phyloP scores from a whole-genome alignment of 1,140 invertebrate species.

The Drosophila kohkoa region DNA sequence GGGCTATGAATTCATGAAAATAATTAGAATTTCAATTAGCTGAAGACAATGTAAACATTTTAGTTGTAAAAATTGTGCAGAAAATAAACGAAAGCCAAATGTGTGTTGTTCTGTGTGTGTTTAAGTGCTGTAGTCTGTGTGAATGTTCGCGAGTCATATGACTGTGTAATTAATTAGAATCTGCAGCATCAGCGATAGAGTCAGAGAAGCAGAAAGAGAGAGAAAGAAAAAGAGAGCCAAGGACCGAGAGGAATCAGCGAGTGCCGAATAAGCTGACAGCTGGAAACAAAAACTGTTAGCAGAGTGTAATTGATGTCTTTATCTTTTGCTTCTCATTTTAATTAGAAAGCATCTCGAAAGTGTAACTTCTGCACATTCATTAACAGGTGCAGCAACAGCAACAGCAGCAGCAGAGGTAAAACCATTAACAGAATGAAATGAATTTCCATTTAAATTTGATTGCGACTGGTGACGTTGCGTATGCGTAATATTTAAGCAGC shows the following conservation, averaged over 20 bases:
- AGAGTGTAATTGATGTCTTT: slow-evolving; percentile 53
- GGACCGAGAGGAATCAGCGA: slow-evolving; percentile 15
- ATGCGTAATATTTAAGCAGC: slow-evolving; percentile 18
- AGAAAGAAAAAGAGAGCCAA: slow-evolving; percentile 4
- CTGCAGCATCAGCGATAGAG: slow-evolving; percentile 52
- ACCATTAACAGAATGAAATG: slow-evolving; percentile 5
- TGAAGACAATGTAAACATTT: slow-evolving; percentile 41
- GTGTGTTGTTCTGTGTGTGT: slow-evolving; percentile 6
- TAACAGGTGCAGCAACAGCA: slow-evolving; percentile 22
- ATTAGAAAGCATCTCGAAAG: slow-evolving; percentile 38
- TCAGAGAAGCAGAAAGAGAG: not conserved
- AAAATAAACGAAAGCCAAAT: slow-evolving; percentile 16
- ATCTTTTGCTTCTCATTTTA: slow-evolving; percentile 42
- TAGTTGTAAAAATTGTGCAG: slow-evolving; percentile 28
- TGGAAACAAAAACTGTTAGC: slow-evolving; percentile 29
- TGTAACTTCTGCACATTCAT: slow-evolving; percentile 2
- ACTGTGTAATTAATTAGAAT: slow-evolving; percentile 61
- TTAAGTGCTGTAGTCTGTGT: not conserved
- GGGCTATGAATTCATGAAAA: slow-evolving; percentile 16
- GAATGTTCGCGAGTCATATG: slow-evolving; percentile 27
- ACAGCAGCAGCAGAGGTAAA: too few species aligned
- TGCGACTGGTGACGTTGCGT: not conserved
- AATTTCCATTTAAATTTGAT: slow-evolving; percentile 18
- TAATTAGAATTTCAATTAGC: slow-evolving; percentile 56
- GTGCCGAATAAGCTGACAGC: slow-evolving; percentile 29